Evolutionary conservation across 1,140 invertebrate species (phyloP).

Genomic region (Drosophila lacertosa): DNA sequence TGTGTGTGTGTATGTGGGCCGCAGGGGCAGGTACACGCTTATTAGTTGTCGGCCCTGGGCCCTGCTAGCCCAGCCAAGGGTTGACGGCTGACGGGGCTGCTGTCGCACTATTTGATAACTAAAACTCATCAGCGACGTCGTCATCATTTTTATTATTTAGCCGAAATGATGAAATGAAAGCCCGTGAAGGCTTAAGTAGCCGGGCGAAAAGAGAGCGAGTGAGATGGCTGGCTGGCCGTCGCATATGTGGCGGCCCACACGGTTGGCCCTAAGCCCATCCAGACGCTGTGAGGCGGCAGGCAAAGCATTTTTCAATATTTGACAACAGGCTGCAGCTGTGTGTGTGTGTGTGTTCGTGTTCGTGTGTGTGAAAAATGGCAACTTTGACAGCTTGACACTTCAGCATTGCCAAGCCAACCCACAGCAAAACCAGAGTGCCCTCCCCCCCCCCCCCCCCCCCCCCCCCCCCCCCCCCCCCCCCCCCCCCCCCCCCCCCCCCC

Average conservation of each 20-base stretch:
- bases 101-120: constrained; percentile 73
- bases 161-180: constrained; percentile 68
- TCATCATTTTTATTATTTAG: constrained; percentile 80
- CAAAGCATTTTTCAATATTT: constrained; percentile 78
- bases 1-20: constrained; percentile 13
- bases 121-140: constrained; percentile 72
- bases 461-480: not conserved
- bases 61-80: constrained; percentile 36
- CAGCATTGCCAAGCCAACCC: constrained; percentile 39
- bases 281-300: constrained; percentile 24
- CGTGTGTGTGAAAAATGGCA: constrained; percentile 72
- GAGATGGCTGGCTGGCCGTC: not conserved
- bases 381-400: constrained; percentile 79
- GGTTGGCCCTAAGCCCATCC: constrained; percentile 48
- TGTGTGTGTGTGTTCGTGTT: constrained; percentile 14
- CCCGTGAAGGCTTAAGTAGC: constrained; percentile 65
- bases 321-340: constrained; percentile 55
- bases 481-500: not conserved
- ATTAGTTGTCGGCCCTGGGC: constrained; percentile 35
- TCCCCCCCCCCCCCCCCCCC: not conserved
- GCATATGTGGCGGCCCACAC: constrained; percentile 53
- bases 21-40: constrained; percentile 50
- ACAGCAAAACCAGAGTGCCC: constrained; percentile 10
- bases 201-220: constrained; percentile 6
- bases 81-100: constrained; percentile 37